Evolutionary conservation across 1,140 invertebrate species (phyloP).

Genomic region (Drosophila bifasciata): DNA sequence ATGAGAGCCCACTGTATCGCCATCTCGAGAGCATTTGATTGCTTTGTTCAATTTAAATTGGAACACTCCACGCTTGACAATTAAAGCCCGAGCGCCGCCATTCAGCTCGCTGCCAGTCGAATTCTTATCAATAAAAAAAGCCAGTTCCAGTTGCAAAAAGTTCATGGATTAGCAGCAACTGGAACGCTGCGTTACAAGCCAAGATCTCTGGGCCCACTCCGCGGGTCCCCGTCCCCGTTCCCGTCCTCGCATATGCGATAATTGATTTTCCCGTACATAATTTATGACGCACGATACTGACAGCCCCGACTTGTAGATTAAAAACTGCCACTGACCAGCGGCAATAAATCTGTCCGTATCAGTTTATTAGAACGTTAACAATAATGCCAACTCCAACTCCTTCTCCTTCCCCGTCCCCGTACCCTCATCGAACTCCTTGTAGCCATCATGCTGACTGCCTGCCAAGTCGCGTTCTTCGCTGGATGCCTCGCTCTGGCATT

Average conservation of each 20-base stretch:
- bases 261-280: constrained; percentile 82
- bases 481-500: constrained; percentile 38
- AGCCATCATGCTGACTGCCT: constrained; percentile 56
- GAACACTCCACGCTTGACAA: constrained; percentile 54
- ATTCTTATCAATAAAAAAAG: constrained; percentile 70
- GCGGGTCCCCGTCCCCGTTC: constrained; percentile 43
- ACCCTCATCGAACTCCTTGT: constrained; percentile 10
- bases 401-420: constrained; percentile 23
- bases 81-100: constrained; percentile 50
- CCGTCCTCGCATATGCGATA: constrained; percentile 68
- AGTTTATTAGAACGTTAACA: constrained; percentile 60
- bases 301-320: constrained; percentile 70
- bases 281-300: constrained; percentile 80
- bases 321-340: constrained; percentile 64
- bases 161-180: constrained; percentile 65
- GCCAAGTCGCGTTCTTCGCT: constrained; percentile 51
- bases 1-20: constrained; percentile 21
- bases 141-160: constrained; percentile 58
- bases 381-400: constrained; percentile 40
- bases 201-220: constrained; percentile 45
- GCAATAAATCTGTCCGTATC: constrained; percentile 73
- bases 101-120: constrained; percentile 37
- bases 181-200: constrained; percentile 15
- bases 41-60: constrained; percentile 52
- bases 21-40: constrained; percentile 25